Evolutionary conservation across 2,888 invertebrate species (phyloP), one percentile per base, ranked within the genome.

Genomic region (Serrognathus titanus): DNA sequence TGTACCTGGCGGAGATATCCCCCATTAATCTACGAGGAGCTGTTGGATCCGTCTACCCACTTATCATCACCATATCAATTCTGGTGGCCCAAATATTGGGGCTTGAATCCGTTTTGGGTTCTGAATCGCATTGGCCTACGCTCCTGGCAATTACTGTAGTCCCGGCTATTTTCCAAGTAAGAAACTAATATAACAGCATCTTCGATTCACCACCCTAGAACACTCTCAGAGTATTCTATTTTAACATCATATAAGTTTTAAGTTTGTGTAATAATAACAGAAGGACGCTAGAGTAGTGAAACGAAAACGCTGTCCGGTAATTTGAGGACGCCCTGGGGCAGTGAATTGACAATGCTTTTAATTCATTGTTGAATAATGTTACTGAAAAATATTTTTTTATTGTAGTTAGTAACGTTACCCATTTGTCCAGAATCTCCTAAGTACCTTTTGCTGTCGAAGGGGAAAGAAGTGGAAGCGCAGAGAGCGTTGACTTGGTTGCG

Each of bases 1-100:
- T 95, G 86, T 95, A 95, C 71, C 77, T 96, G 40, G 84, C 91
- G 0, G 95, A 96, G 78, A 92, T 95, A 71, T 88, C 94, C 0
- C 95, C 95, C 0, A 80, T 87, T 0, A 86, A 89, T 50, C 76
- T 94, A 0, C 78, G 94, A 55, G 95, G 95, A 51, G 90, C 94
- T 46, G 88, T 93, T 43, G 94, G 94, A 10, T 91, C 91, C 6
- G 89, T 93, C 0, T 94, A 94, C 75, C 95, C 96, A 71, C 78
- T 96, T 10, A 87, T 93, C 50, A 90, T 95, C 59, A 94, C 94
- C 0, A 88, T 94, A 49, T 89, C 92, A 0, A 94, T 94, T 57
- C 79, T 94, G 43, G 78, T 92, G 0, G 85, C 90, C 0, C 89
- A 92, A 79, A 81, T 90, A 5, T 79, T 95, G 40, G 92, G 94